Conservation (phyloP, 2,888 invertebrate species). For the Rhingia campestris region DNA sequence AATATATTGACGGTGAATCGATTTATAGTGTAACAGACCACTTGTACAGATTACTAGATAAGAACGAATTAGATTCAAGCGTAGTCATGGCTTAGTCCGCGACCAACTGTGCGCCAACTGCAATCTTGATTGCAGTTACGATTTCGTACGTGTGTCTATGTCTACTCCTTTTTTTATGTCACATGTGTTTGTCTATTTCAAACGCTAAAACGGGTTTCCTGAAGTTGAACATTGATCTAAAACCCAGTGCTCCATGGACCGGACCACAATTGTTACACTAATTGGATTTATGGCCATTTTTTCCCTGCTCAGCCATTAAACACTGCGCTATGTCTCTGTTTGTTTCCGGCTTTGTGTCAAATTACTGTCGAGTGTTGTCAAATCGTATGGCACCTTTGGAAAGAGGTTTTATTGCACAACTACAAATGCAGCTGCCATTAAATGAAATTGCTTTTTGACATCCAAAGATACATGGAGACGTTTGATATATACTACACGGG, state of each 20-base stretch:
- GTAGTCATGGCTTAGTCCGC: conserved; percentile 13
- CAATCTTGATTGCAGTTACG: conserved; percentile 46
- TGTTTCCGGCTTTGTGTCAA: conserved; percentile 61
- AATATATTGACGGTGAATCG: conserved; percentile 40
- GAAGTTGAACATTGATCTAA: conserved; percentile 28
- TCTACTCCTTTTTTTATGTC: conserved; percentile 3
- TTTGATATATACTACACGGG: too few relatives aligned
- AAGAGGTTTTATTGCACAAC: conserved; percentile 13
- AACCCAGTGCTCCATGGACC: conserved; percentile 11
- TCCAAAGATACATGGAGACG: not conserved
- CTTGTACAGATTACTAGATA: conserved; percentile 62
- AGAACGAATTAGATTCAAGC: conserved; percentile 37
- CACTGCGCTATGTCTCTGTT: conserved; percentile 4
- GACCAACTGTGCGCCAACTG: conserved; percentile 35
- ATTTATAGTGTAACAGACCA: conserved; percentile 56
- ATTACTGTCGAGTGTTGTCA: conserved; percentile 55
- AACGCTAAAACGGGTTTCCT: conserved; percentile 40
- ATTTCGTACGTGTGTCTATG: conserved; percentile 3
- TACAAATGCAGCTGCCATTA: not conserved
- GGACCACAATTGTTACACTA: conserved; percentile 44
- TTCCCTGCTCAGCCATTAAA: not conserved
- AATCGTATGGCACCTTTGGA: conserved; percentile 23
- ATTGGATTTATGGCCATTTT: conserved; percentile 40
- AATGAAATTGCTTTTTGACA: not conserved
- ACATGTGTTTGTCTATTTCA: conserved; percentile 18